Conservation (phyloP, 1,140 invertebrate species). For the Drosophila varians region DNA sequence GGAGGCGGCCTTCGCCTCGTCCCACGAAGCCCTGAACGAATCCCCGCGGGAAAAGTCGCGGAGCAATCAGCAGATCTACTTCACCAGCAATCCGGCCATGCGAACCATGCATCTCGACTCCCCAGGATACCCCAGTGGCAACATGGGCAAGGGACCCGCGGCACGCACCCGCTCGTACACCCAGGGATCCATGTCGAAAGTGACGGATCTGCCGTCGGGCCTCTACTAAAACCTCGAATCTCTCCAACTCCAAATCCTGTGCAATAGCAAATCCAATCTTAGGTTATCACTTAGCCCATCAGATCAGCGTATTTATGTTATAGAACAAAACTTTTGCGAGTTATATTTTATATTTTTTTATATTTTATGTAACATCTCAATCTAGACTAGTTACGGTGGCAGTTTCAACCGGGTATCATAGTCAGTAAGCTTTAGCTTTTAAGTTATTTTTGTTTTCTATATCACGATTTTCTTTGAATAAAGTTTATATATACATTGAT, state of each 20-base stretch:
- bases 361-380: conserved; percentile 24
- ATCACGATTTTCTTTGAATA: conserved; percentile 34
- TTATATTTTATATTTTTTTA: conserved; percentile 5
- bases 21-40: conserved; percentile 86
- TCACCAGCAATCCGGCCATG: conserved; percentile 83
- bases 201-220: conserved; percentile 89
- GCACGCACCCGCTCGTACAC: conserved; percentile 72
- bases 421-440: conserved; percentile 37
- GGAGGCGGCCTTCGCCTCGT: conserved; percentile 85
- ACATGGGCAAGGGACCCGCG: conserved; percentile 19
- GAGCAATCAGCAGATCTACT: conserved; percentile 83
- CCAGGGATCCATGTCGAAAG: conserved; percentile 86
- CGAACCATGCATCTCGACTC: conserved; percentile 58
- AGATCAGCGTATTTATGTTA: conserved; percentile 34
- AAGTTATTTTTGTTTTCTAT: conserved; percentile 22
- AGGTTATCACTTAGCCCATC: conserved; percentile 11
- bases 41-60: conserved; percentile 84
- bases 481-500: conserved; percentile 10
- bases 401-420: conserved; percentile 70
- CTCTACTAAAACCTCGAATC: conserved; percentile 85
- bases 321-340: too few relatives aligned
- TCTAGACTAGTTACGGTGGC: conserved; percentile 61
- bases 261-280: conserved; percentile 53
- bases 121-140: conserved; percentile 15
- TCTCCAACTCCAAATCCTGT: conserved; percentile 41